Evolutionary conservation across 23 tunicate genomes (phyloP).

Genomic region (Halocynthia roretzi): DNA sequence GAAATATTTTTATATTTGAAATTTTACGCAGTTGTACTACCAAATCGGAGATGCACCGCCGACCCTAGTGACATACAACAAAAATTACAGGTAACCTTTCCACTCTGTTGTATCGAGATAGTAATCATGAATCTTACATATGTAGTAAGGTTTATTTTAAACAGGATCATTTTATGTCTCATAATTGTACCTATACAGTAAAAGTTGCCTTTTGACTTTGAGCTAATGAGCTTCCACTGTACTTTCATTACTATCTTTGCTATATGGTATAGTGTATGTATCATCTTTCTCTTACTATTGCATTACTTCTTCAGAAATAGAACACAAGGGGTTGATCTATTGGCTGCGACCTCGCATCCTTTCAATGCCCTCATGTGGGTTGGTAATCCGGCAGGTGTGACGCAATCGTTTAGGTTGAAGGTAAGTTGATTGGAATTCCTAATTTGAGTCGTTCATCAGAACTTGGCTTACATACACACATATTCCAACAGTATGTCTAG

Average conservation of each 20-base stretch:
- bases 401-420: conserved; percentile 44
- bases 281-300: background rate
- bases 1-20: background rate
- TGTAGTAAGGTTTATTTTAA: background rate
- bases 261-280: background rate
- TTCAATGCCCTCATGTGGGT: conserved; percentile 74
- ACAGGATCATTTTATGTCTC: background rate
- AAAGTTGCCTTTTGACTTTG: background rate
- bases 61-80: conserved; percentile 32
- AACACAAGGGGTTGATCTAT: conserved; percentile 42
- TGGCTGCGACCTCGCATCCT: conserved; percentile 68
- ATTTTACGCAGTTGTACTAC: conserved; percentile 35
- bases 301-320: conserved; percentile 34
- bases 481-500: background rate
- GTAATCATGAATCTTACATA: background rate
- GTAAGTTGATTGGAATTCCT: conserved; percentile 1
- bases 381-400: conserved; percentile 44
- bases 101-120: background rate
- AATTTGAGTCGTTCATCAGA: too few relatives aligned
- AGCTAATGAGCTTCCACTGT: background rate
- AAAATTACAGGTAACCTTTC: conserved; percentile 31
- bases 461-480: too few relatives aligned
- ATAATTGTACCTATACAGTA: background rate
- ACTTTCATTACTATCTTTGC: background rate
- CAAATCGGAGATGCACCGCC: conserved; percentile 27